Base-by-base conservation (phyloP, 2,888 invertebrate genomes). In the Matsumyia berberina region DNA sequence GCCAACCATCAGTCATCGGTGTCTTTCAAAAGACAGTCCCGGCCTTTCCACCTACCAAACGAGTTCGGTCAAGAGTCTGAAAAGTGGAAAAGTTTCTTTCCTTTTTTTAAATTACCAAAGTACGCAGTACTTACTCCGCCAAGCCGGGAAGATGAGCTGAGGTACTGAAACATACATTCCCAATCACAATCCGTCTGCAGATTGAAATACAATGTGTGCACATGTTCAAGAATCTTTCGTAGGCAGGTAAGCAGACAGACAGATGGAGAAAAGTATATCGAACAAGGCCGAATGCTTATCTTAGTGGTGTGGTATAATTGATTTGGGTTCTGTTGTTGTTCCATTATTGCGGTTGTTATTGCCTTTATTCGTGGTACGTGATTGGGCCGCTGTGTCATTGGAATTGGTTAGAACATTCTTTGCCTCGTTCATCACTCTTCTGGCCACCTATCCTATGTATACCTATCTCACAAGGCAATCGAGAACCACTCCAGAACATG, bases 241-340 rank as follows among this genome's bases (percentile, higher is more conserved):
- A 57, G 58, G 53, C 24, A 58, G 29, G 64, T 35, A 42, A 29
- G 24, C 15, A 37, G 29, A 19, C 33, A 44, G 39, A 17, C 29
- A 76, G 58, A 33, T 12, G 72, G 31, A 39, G 49, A 72, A 57
- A 79, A 17, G 35, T 60, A 73, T 72, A 66, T 77, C 55, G 72
- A 82, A 82, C 82, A 82, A 82, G 82, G 82, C 66, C 77, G 64
- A 72, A 70, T 76, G 57, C 57, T 76, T 76, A 72, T 72, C 70
- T 58, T 35, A 4, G 19, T 35, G 12, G 44, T 12, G 66, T 57
- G 17, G 15, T 60, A 19, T 31, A 66, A 69, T 77, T 67, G 60
- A 67, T 77, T 77, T 77, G 35, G 77, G 60, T 53, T 42, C 17
- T 39, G 58, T 58, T 67, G 53, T 55, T 51, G 49, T 51, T 76